Base-by-base conservation (phyloP, 2,113 vertebrate genomes). In the Serinus canaria region DNA sequence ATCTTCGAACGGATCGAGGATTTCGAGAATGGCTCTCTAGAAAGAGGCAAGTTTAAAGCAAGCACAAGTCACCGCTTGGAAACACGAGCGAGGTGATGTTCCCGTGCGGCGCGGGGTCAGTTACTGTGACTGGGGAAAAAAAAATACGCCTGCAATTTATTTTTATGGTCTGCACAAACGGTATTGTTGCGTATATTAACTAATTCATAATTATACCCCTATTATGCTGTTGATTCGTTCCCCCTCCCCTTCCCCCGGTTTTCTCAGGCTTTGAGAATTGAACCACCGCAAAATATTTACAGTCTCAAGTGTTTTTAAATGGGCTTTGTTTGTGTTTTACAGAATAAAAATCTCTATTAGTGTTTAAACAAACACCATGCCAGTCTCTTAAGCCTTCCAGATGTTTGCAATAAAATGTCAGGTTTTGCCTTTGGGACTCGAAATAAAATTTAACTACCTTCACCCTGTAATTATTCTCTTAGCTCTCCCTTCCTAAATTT, bases 361-460 rank as follows among this genome's bases (percentile, higher is more conserved):
- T 92, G 89, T 97, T 98, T 96, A 97, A 98, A 96, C 96, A 94
- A 97, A 97, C 97, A 96, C 97, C 96, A 91, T 97, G 98, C 97
- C 97, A 97, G 90, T 97, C 96, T 97, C 97, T 97, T 95, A 91
- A 95, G 92, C 96, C 91, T 96, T 97, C 97, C 98, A 98, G 98
- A 98, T 98, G 98, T 98, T 98, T 97, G 98, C 97, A 98, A 98
- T 98, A 98, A 98, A 98, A 98, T 98, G 96, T 96, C 98, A 98
- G 97, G 97, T 98, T 98, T 98, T 97, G 97, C 98, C 98, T 98
- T 97, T 97, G 97, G 98, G 98, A 98, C 95, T 97, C 91, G 97
- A 98, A 98, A 98, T 98, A 98, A 98, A 98, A 98, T 98, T 98
- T 98, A 98, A 98, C 97, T 97, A 95, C 98, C 96, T 98, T 98